phyloP scores from a whole-genome alignment of 2,888 invertebrate genomes.

The Dynastes tityus region DNA sequence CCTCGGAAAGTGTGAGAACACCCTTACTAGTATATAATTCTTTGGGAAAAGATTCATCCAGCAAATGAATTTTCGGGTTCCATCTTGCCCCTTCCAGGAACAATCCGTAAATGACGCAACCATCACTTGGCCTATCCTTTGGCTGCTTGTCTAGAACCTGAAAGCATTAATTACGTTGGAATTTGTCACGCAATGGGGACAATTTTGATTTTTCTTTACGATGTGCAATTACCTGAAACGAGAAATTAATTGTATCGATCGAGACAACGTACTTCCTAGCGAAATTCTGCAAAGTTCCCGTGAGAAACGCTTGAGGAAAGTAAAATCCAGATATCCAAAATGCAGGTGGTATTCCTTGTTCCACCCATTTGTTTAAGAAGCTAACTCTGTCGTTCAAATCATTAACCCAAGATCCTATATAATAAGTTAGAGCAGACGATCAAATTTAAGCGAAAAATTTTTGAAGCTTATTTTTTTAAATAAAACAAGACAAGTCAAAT shows the following conservation, averaged over 20 bases:
- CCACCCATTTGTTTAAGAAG: slow-evolving; percentile 79
- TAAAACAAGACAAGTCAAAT: no score
- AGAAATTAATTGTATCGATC: slow-evolving; percentile 80
- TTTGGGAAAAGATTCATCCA: slow-evolving; percentile 78
- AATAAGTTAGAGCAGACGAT: not conserved
- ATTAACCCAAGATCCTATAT: slow-evolving; percentile 78
- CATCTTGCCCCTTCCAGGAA: slow-evolving; percentile 87
- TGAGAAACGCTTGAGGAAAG: slow-evolving; percentile 89
- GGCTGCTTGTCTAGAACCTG: slow-evolving; percentile 73
- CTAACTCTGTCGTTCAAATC: slow-evolving; percentile 77
- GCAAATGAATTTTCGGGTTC: slow-evolving; percentile 73
- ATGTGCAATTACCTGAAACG: slow-evolving; percentile 72
- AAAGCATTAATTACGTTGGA: not conserved
- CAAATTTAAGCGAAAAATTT: no score
- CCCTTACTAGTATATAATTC: slow-evolving; percentile 79
- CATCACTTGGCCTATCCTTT: slow-evolving; percentile 72
- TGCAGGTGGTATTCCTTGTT: slow-evolving; percentile 79
- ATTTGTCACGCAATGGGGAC: not conserved
- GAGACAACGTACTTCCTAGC: slow-evolving; percentile 84
- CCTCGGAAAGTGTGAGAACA: not conserved
- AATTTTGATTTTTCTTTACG: no score
- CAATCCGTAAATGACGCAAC: slow-evolving; percentile 79
- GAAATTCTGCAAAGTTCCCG: slow-evolving; percentile 87
- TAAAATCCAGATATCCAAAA: slow-evolving; percentile 92
- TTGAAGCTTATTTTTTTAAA: no score